Conservation (phyloP, 2,113 vertebrate genomes). For the Donacobius atricapilla region DNA sequence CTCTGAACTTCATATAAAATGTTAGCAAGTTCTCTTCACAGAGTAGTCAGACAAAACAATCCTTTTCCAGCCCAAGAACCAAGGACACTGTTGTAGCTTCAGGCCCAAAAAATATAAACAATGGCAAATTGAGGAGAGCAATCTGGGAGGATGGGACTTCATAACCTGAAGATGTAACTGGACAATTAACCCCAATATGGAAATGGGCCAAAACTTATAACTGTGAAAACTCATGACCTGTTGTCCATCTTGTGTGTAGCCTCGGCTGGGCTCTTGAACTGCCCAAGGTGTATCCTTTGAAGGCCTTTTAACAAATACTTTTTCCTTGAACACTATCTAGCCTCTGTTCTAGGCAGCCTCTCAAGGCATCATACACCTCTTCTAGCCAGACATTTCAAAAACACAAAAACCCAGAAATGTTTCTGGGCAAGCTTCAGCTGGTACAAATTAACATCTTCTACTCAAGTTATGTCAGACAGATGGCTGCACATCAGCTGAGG, state of each 20-base stretch:
- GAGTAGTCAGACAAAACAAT: neutral
- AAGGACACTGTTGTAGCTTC: neutral
- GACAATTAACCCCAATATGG: neutral
- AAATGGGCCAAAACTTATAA: neutral
- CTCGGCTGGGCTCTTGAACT: neutral
- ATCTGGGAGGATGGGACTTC: neutral
- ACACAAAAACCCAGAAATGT: neutral
- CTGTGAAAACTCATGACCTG: neutral
- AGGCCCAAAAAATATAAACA: neutral
- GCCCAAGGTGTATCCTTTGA: neutral
- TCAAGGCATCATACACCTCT: neutral
- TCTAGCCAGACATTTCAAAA: neutral
- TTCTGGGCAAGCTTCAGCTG: neutral
- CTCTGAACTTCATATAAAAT: neutral
- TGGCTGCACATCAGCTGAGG: neutral
- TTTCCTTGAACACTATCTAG: neutral
- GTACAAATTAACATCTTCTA: neutral
- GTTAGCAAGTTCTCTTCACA: neutral
- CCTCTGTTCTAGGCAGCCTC: neutral
- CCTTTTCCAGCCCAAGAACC: neutral
- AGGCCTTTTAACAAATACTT: neutral
- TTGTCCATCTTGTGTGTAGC: neutral
- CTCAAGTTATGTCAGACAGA: neutral
- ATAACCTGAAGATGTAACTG: neutral
- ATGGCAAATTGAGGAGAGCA: neutral